These are phyloP conservation scores for Myotis myotis DNA, from an alignment of 2,797 vertebrate genomes.

Conservation along the genomic window DNA sequence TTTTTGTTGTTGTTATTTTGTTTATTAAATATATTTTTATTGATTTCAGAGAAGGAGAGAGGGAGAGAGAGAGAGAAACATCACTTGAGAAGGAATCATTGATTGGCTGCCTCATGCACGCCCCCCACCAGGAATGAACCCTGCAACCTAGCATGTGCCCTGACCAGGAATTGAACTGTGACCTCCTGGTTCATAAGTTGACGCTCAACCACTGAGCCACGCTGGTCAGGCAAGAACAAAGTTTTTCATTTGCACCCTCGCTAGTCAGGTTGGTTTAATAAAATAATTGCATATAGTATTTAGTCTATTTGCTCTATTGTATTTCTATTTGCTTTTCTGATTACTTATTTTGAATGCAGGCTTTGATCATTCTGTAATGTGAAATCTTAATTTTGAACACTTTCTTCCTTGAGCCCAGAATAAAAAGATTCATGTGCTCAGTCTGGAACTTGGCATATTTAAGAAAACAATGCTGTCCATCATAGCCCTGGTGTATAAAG, in stretches of 20 bases:
- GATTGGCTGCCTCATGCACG: too few relatives aligned
- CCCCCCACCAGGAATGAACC: too few relatives aligned
- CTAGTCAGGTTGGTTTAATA: constrained; percentile 18
- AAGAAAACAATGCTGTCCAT: background rate
- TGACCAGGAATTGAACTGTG: too few relatives aligned
- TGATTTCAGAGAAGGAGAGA: too few relatives aligned
- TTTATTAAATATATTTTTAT: too few relatives aligned
- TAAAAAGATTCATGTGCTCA: background rate
- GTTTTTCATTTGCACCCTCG: background rate
- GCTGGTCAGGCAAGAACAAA: background rate
- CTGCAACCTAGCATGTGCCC: too few relatives aligned
- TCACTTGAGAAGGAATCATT: too few relatives aligned
- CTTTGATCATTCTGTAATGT: background rate
- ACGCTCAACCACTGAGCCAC: too few relatives aligned
- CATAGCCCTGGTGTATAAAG: background rate
- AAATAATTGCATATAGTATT: background rate
- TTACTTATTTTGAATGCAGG: constrained; percentile 13
- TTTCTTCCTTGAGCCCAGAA: background rate
- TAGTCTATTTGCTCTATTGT: background rate
- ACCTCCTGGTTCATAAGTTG: too few relatives aligned
- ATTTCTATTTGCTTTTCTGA: constrained; percentile 34
- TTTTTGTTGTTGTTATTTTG: too few relatives aligned
- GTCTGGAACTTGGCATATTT: background rate
- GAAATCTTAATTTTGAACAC: constrained; percentile 43
- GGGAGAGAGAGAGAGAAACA: too few relatives aligned